Base-by-base conservation (phyloP, 2,113 vertebrate genomes). In the Grallaria varia region DNA sequence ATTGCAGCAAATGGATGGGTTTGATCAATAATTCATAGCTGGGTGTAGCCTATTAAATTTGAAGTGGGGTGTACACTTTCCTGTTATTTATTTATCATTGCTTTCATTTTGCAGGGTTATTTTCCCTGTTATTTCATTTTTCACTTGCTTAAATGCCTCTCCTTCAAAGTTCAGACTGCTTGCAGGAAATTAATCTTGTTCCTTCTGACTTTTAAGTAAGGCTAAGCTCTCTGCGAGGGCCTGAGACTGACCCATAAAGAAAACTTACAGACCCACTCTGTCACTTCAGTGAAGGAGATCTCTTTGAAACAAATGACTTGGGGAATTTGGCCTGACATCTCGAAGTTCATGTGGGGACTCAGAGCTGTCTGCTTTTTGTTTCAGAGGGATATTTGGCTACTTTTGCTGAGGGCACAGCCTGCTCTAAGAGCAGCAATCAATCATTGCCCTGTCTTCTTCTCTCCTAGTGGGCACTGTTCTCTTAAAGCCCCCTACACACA, bases 61-160 rank as follows among this genome's bases (percentile, higher is more conserved):
- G 87, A 94, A 96, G 89, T 19, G 64, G 35, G 63, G 92, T 94
- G 59, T 96, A 75, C 20, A 0, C 68, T 95, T 96, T 90, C 95
- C 13, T 86, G 85, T 97, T 96, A 96, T 47, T 97, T 97, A 96
- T 96, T 97, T 88, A 96, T 80, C 47, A 71, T 60, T 85, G 68
- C 72, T 95, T 97, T 93, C 67, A 85, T 92, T 95, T 89, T 86
- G 74, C 19, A 50, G 59, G 1, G 2, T 24, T 25, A 39, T 62
- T 87, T 58, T 23, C 0, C 2, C 35, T 79, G 45, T 63, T 89
- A 20, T 83, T 96, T 92, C 40, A 90, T 90, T 91, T 91, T 95
- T 95, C 75, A 23, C 82, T 92, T 74, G 55, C 68, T 91, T 93
- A 94, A 95, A 90, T 89, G 55, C 35, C 24, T 81, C 69, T 89